Conservation (phyloP, 2,113 vertebrate genomes). For the Carollia perspicillata region DNA sequence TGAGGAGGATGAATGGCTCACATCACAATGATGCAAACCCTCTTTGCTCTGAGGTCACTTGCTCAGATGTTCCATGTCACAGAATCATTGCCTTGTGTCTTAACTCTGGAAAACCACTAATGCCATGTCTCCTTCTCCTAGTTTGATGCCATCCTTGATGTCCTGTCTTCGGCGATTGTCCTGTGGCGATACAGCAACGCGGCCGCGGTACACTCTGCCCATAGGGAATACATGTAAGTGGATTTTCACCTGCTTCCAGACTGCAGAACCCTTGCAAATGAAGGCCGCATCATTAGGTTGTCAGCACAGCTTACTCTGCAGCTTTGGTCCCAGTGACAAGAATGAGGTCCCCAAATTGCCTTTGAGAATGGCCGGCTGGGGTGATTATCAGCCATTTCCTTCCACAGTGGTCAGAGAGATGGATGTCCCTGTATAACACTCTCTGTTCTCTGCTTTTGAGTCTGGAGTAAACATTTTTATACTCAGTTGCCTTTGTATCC, state of each 20-base stretch:
- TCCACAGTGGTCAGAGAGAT: background rate
- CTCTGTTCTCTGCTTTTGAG: background rate
- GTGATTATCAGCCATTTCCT: background rate
- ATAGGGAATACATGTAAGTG: conserved; percentile 98
- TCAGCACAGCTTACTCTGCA: background rate
- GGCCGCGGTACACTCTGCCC: conserved; percentile 96
- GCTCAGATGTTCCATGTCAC: background rate
- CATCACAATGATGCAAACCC: no score
- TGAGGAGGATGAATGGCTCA: background rate
- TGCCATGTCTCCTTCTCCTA: conserved; percentile 77
- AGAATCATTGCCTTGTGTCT: background rate
- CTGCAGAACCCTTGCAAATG: background rate
- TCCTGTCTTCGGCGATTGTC: conserved; percentile 95
- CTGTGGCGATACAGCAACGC: conserved; percentile 99
- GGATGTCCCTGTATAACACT: background rate
- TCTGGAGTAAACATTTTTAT: background rate
- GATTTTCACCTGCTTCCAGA: background rate
- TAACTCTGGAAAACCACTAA: conserved; percentile 30
- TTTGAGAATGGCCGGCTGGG: background rate
- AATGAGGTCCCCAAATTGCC: background rate
- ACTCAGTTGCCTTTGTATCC: background rate
- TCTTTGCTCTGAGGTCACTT: background rate
- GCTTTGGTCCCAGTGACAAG: background rate
- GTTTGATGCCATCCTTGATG: conserved; percentile 97
- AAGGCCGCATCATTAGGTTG: background rate